These are phyloP conservation scores for Ia io DNA, from an alignment of 2,113 vertebrate genomes.

Conservation along the genomic window DNA sequence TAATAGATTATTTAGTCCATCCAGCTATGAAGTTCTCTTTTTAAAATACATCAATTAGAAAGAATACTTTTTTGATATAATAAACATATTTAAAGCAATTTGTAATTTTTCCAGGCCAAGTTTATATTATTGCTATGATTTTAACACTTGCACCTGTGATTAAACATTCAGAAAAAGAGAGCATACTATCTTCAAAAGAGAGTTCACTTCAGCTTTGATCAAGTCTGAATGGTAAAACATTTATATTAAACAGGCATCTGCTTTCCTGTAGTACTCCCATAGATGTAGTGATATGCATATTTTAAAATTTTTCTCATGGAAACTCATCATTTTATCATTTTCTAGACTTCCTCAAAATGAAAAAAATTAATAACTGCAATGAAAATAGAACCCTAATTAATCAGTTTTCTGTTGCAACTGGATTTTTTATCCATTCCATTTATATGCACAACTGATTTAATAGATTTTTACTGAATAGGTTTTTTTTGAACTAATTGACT, in stretches of 20 bases:
- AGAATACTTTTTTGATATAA: background rate
- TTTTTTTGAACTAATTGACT: conserved; percentile 50
- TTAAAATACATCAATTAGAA: background rate
- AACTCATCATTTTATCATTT: background rate
- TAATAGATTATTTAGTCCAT: background rate
- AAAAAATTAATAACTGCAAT: conserved; percentile 18
- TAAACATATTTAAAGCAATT: background rate
- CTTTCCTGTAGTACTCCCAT: background rate
- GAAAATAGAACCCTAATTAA: conserved; percentile 42
- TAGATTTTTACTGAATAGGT: conserved; percentile 49
- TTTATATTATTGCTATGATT: background rate
- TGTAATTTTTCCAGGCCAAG: background rate
- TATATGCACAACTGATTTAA: conserved; percentile 59
- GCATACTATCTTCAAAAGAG: background rate
- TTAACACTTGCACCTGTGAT: background rate
- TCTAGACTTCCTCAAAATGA: background rate
- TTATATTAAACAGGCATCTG: background rate
- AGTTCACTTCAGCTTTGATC: background rate
- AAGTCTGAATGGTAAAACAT: background rate
- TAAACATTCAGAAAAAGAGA: background rate
- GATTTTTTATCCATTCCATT: conserved; percentile 55
- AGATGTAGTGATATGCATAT: background rate
- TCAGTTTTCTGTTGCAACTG: conserved; percentile 55
- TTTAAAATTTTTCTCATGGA: background rate
- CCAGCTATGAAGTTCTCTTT: background rate